Evolutionary conservation across 2,888 invertebrate species (phyloP).

Genomic region (Eupsilia transversa): DNA sequence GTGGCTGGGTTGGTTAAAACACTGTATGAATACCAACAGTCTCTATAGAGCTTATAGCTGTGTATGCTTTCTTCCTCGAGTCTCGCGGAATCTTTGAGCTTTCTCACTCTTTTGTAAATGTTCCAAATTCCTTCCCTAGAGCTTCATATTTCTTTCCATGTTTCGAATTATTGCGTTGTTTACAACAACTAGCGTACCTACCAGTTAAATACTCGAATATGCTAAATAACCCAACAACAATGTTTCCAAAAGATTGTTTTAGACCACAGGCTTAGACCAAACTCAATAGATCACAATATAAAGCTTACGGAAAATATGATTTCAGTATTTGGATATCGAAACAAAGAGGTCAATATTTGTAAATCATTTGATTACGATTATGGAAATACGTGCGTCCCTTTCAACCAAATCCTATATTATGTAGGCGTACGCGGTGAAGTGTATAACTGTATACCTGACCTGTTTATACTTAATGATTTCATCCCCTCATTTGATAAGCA

Average conservation of each 20-base stretch:
- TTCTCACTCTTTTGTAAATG: conserved; percentile 52
- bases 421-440: conserved; percentile 49
- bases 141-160: conserved; percentile 49
- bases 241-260: conserved; percentile 6
- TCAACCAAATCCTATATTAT: conserved; percentile 58
- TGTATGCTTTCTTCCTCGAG: conserved; percentile 52
- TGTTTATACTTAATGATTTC: conserved; percentile 65
- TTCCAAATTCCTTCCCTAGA: conserved; percentile 43
- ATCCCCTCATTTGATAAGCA: conserved; percentile 61
- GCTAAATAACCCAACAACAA: conserved; percentile 4
- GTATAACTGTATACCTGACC: conserved; percentile 62
- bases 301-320: conserved; percentile 32
- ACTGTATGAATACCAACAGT: conserved; percentile 46
- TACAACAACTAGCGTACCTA: conserved; percentile 26
- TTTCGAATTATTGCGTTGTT: conserved; percentile 51
- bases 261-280: conserved; percentile 9
- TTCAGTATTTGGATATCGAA: conserved; percentile 22
- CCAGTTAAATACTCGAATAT: conserved; percentile 12
- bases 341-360: conserved; percentile 56
- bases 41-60: conserved; percentile 40
- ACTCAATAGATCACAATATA: conserved; percentile 38
- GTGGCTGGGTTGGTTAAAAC: conserved; percentile 58
- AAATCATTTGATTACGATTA: conserved; percentile 54
- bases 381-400: conserved; percentile 60
- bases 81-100: conserved; percentile 49